Evolutionary conservation across 2,797 vertebrate genomes (phyloP).

Genomic region (Acipenser ruthenus): DNA sequence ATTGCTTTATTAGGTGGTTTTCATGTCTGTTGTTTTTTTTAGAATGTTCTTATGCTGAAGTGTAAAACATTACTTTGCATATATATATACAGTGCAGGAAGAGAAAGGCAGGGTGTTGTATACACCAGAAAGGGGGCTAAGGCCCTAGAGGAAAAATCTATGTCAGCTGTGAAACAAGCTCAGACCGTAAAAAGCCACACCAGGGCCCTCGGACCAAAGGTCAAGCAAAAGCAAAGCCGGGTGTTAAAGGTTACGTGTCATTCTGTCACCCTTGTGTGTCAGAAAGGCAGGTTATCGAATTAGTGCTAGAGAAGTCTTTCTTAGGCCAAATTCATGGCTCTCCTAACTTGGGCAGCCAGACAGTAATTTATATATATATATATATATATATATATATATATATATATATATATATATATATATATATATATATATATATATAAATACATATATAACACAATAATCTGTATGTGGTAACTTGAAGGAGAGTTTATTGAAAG

Average conservation of each 20-base stretch:
- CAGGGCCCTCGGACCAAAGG: conserved; percentile 67
- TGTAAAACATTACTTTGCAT: too few species aligned
- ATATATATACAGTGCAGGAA: too few species aligned
- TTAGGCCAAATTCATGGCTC: conserved; percentile 43
- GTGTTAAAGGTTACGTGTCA: conserved; percentile 79
- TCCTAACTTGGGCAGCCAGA: neutral
- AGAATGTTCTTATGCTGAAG: too few species aligned
- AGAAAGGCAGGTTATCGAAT: conserved; percentile 40
- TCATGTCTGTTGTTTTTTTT: too few species aligned
- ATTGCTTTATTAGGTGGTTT: too few species aligned
- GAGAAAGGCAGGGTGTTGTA: neutral
- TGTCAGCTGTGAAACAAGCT: conserved; percentile 73
- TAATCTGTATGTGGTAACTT: neutral
- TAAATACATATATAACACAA: neutral
- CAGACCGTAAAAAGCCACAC: conserved; percentile 59
- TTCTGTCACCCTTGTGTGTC: conserved; percentile 60
- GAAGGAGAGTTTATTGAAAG: neutral
- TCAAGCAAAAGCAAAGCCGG: conserved; percentile 58
- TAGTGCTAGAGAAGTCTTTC: conserved; percentile 34
- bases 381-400: neutral
- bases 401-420: too few species aligned
- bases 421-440: too few species aligned
- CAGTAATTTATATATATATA: neutral
- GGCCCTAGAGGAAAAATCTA: conserved; percentile 53
- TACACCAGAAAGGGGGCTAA: conserved; percentile 11